phyloP scores from a whole-genome alignment of 1,140 invertebrate genomes.

The Nymphalis io region DNA sequence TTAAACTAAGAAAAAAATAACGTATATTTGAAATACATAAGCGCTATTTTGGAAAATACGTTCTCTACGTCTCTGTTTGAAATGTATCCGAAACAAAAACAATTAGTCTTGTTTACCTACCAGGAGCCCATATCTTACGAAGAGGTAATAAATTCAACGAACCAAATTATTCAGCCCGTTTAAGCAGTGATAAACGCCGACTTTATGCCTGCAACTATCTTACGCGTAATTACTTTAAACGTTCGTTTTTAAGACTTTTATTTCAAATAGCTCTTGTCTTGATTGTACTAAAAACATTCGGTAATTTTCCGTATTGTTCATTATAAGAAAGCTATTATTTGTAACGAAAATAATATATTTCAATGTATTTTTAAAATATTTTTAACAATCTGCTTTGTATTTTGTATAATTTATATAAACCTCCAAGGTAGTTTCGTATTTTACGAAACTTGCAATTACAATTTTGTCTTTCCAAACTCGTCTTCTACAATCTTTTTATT shows the following conservation, averaged over 20 bases:
- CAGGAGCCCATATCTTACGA: conserved; percentile 8
- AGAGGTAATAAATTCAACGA: conserved; percentile 11
- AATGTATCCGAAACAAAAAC: conserved; percentile 5
- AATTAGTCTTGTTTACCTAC: conserved; percentile 16
- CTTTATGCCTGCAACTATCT: conserved; percentile 21
- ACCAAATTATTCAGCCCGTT: conserved; percentile 20
- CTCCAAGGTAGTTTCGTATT: too few species aligned
- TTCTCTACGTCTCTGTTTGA: neutral
- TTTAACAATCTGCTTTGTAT: too few species aligned
- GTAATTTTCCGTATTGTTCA: too few species aligned
- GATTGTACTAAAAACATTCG: neutral
- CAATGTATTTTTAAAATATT: too few species aligned
- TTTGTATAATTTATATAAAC: too few species aligned
- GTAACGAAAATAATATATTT: too few species aligned
- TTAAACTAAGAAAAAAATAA: neutral
- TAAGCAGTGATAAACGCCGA: conserved; percentile 17
- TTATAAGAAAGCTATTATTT: too few species aligned
- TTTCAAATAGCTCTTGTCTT: conserved; percentile 13
- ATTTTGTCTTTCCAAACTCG: too few species aligned
- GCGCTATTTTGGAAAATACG: neutral
- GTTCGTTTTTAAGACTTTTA: conserved; percentile 4
- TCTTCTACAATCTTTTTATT: too few species aligned
- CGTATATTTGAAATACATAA: too few species aligned
- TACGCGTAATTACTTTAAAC: conserved; percentile 14
- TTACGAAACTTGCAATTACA: too few species aligned